Percentiles rank a stretch among this genome's conserved stretches.
Evolutionary conservation across 2,797 vertebrate species (phyloP).

Genomic region (Ficedula albicollis): DNA sequence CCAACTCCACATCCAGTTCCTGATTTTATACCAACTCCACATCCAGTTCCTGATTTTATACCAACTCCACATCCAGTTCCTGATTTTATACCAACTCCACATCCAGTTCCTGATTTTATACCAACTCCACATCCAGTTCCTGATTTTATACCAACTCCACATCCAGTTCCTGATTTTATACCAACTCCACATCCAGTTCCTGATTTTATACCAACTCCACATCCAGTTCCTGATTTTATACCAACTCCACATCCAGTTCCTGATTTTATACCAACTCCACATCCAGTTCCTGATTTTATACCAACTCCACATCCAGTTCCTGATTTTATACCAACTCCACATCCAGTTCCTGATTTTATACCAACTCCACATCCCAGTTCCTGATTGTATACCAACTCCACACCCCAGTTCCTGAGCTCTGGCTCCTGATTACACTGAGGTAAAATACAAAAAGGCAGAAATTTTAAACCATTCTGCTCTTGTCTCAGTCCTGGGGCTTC

Average conservation of each 20-base stretch:
- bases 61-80: not conserved
- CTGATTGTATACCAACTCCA: too few species aligned
- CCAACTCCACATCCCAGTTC: not conserved
- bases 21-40: too few species aligned
- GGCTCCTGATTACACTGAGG: not conserved
- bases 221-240: not conserved
- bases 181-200: too few species aligned
- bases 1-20: too few species aligned
- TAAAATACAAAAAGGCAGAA: not conserved
- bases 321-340: not conserved
- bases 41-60: not conserved
- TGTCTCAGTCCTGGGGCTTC: not conserved
- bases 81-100: too few species aligned
- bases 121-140: not conserved
- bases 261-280: not conserved
- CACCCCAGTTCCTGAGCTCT: not conserved
- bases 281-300: too few species aligned
- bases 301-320: not conserved
- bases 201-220: not conserved
- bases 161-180: too few species aligned
- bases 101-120: too few species aligned
- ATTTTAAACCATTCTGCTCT: not conserved
- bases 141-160: not conserved
- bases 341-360: not conserved
- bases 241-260: not conserved